Percentiles rank a stretch among this genome's conserved stretches.
phyloP scores from a whole-genome alignment of 2,113 vertebrate species.

The Gallinago media region DNA sequence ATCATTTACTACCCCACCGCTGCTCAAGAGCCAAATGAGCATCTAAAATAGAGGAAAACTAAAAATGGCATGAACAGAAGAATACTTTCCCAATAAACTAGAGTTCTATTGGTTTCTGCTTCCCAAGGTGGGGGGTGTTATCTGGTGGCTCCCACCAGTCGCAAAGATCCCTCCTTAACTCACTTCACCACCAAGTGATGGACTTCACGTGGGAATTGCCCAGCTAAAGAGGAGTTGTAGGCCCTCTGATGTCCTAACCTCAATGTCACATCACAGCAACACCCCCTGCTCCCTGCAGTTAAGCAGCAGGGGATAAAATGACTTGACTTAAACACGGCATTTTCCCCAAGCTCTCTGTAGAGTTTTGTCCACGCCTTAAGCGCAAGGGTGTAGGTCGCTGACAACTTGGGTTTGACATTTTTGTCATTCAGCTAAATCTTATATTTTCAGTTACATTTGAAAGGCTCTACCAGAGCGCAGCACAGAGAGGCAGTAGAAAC shows the following conservation, averaged over 20 bases:
- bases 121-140: neutral
- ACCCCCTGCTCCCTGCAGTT: neutral
- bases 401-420: neutral
- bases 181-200: neutral
- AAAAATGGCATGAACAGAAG: neutral
- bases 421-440: neutral
- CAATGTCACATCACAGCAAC: neutral
- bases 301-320: neutral
- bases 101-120: neutral
- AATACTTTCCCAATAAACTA: neutral
- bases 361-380: neutral
- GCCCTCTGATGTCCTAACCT: neutral
- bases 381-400: neutral
- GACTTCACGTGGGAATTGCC: neutral
- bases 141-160: rapidly evolving
- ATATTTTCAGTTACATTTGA: neutral
- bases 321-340: neutral
- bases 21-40: neutral
- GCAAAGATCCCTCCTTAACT: neutral
- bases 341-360: neutral
- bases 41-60: neutral
- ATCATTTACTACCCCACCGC: neutral
- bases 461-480: neutral
- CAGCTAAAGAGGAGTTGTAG: rapidly evolving
- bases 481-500: neutral